phyloP scores from a whole-genome alignment of 2,113 vertebrate genomes.

The Rhinogobius similis region DNA sequence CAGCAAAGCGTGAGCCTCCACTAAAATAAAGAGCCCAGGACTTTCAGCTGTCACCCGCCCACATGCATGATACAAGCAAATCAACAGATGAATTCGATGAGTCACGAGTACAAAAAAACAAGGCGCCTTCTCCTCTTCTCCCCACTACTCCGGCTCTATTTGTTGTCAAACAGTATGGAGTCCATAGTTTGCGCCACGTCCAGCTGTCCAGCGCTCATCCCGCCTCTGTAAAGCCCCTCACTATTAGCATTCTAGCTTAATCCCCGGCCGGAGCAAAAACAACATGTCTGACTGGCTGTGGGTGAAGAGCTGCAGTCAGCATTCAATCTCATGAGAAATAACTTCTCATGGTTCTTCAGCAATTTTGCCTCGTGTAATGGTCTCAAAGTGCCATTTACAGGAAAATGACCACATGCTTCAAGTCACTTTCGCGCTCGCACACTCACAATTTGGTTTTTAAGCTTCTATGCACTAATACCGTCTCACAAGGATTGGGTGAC shows the following conservation, averaged over 20 bases:
- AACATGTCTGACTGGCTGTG: slow-evolving; percentile 54
- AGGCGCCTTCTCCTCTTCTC: slow-evolving; percentile 27
- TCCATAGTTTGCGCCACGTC: slow-evolving; percentile 50
- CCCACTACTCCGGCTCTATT: slow-evolving; percentile 22
- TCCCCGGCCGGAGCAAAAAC: slow-evolving; percentile 56
- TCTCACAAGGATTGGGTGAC: slow-evolving; percentile 16
- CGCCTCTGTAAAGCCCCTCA: slow-evolving; percentile 52
- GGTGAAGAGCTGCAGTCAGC: slow-evolving; percentile 38
- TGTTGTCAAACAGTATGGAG: slow-evolving; percentile 68
- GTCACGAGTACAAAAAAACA: slow-evolving; percentile 58
- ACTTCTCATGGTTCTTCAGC: slow-evolving; percentile 9
- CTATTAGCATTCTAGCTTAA: slow-evolving; percentile 71
- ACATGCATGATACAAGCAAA: slow-evolving; percentile 60
- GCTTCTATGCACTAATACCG: background rate
- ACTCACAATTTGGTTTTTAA: background rate
- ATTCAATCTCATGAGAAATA: slow-evolving; percentile 38
- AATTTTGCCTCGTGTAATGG: slow-evolving; percentile 1
- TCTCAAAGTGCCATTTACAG: background rate
- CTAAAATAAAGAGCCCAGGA: slow-evolving; percentile 40
- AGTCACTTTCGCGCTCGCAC: slow-evolving; percentile 6
- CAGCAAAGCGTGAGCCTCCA: slow-evolving; percentile 43
- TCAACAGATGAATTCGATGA: slow-evolving; percentile 65
- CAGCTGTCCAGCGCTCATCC: slow-evolving; percentile 59
- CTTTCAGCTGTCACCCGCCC: slow-evolving; percentile 59
- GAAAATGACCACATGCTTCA: slow-evolving; percentile 15